Evolutionary conservation across 1,140 invertebrate genomes (phyloP).

Genomic region (Anthonomus grandis): DNA sequence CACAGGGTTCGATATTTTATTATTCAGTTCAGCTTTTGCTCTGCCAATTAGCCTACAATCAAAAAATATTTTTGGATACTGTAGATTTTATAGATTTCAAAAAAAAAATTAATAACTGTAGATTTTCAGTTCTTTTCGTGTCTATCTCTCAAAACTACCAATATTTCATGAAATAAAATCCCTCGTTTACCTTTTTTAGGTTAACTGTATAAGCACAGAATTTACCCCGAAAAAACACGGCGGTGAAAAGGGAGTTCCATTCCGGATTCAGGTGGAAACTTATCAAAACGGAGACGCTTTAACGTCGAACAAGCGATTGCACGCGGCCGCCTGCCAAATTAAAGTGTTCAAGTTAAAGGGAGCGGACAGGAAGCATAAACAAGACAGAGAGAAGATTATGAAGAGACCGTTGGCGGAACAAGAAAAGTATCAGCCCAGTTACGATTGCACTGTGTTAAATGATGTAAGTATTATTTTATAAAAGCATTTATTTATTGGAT

Average conservation of each 20-base stretch:
- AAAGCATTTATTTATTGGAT: neutral
- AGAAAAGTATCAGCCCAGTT: slow-evolving; percentile 93
- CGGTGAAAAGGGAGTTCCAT: slow-evolving; percentile 95
- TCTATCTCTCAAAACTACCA: too few species aligned
- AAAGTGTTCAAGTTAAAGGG: slow-evolving; percentile 93
- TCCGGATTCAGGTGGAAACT: slow-evolving; percentile 91
- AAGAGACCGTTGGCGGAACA: slow-evolving; percentile 81
- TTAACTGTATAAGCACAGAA: slow-evolving; percentile 96
- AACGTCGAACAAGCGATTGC: slow-evolving; percentile 59
- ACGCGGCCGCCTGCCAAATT: slow-evolving; percentile 92
- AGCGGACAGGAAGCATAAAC: slow-evolving; percentile 95
- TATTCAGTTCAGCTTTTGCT: too few species aligned
- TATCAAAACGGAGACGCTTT: slow-evolving; percentile 56
- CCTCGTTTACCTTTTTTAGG: slow-evolving; percentile 51
- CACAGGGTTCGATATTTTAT: too few species aligned
- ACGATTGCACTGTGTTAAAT: slow-evolving; percentile 90
- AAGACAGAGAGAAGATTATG: slow-evolving; percentile 92
- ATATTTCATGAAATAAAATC: neutral
- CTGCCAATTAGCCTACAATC: too few species aligned
- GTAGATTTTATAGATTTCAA: too few species aligned
- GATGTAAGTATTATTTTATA: slow-evolving; percentile 59
- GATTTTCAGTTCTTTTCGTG: too few species aligned
- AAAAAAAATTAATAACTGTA: neutral
- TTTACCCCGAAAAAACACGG: slow-evolving; percentile 98
- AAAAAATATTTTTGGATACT: too few species aligned